Evolutionary conservation across 37 sponge, comb jelly and placozoan species (phyloP).

Genomic region (Eunapius fragilis): DNA sequence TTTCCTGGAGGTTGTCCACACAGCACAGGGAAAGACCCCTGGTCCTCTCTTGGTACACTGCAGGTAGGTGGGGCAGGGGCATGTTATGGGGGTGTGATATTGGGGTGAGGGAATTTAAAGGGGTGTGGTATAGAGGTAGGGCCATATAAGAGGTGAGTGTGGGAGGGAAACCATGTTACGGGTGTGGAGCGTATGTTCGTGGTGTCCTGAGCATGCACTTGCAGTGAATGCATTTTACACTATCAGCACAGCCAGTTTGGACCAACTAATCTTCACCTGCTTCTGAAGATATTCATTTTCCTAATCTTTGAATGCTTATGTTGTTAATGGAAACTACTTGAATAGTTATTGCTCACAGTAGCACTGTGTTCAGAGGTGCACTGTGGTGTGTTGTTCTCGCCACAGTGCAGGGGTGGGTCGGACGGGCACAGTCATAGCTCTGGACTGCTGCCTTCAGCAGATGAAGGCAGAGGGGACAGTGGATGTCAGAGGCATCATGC

Average conservation of each 20-base stretch:
- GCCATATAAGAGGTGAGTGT: background rate
- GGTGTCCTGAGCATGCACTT: too few species aligned
- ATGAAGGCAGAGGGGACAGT: slow-evolving; percentile 44
- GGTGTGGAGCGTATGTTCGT: too few species aligned
- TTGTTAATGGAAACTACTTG: too few species aligned
- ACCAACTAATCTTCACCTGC: too few species aligned
- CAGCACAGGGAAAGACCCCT: slow-evolving; percentile 21
- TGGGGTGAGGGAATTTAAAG: background rate
- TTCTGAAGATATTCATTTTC: too few species aligned
- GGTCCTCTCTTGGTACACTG: slow-evolving; percentile 81
- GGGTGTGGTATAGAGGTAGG: background rate
- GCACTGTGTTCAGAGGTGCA: too few species aligned
- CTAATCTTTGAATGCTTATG: too few species aligned
- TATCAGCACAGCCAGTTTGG: too few species aligned
- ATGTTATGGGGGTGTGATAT: background rate
- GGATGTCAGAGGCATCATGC: slow-evolving; percentile 63
- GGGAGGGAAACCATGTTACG: too few species aligned
- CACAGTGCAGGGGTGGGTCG: slow-evolving; percentile 84
- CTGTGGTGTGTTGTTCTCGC: background rate
- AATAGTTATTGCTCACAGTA: too few species aligned
- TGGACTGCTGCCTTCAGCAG: slow-evolving; percentile 70
- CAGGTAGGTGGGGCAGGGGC: slow-evolving; percentile 30
- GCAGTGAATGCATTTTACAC: too few species aligned
- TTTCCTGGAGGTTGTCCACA: slow-evolving; percentile 64
- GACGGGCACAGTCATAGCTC: slow-evolving; percentile 66